phyloP scores from a whole-genome alignment of 2,888 invertebrate species.

The Drosophila rubida region DNA sequence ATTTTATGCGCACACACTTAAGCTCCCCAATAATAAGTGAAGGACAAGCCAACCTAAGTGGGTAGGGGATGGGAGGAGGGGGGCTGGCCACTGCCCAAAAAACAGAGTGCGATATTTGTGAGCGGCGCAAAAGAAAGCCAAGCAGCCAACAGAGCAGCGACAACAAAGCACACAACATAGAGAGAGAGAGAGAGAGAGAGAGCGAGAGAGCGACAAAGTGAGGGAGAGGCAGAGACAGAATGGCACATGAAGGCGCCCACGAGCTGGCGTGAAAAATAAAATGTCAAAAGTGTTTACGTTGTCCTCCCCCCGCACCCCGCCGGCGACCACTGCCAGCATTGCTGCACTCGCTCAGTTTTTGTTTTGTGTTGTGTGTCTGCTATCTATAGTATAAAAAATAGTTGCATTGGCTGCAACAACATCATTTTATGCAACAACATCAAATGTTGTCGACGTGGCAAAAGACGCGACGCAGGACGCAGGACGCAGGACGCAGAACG shows the following conservation, averaged over 20 bases:
- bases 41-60: background rate
- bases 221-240: conserved; percentile 4
- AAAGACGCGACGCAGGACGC: conserved; percentile 67
- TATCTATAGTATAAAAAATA: conserved; percentile 73
- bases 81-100: conserved; percentile 30
- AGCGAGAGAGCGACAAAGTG: no score
- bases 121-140: conserved; percentile 57
- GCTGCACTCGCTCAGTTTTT: conserved; percentile 25
- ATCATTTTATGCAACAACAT: conserved; percentile 78
- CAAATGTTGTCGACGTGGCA: conserved; percentile 78
- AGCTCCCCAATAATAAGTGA: conserved; percentile 42
- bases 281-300: conserved; percentile 80
- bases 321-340: no score
- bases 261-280: conserved; percentile 75
- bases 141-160: conserved; percentile 58
- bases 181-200: conserved; percentile 15
- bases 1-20: conserved; percentile 59
- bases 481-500: conserved; percentile 57
- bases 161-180: conserved; percentile 49
- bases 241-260: conserved; percentile 43
- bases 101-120: conserved; percentile 18
- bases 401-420: conserved; percentile 46
- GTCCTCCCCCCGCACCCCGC: conserved; percentile 25
- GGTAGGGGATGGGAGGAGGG: background rate
- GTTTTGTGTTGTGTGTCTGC: conserved; percentile 47